Conservation (phyloP, 2,113 vertebrate species). For the Varanus komodoensis region DNA sequence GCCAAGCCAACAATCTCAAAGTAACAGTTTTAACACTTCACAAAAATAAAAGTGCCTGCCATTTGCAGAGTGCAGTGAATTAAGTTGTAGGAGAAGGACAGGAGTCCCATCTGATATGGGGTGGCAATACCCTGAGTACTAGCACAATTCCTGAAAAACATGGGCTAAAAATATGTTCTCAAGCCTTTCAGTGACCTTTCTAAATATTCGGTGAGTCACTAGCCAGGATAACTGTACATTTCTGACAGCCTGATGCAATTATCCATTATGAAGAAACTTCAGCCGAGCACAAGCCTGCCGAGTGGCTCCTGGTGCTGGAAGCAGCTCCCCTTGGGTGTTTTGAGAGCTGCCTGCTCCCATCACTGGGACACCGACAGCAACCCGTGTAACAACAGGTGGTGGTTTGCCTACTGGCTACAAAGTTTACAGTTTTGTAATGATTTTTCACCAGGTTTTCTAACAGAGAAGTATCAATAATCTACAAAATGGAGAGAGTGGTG, state of each 20-base stretch:
- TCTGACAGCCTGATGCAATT: conserved; percentile 11
- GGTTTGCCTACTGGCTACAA: too few relatives aligned
- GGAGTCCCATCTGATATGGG: background rate
- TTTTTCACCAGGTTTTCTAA: too few relatives aligned
- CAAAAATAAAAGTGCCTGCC: background rate
- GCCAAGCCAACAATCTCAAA: background rate
- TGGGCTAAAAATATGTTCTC: background rate
- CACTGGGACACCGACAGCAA: background rate
- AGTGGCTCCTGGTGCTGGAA: too few relatives aligned
- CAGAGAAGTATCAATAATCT: too few relatives aligned
- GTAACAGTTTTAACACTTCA: background rate
- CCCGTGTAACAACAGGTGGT: too few relatives aligned
- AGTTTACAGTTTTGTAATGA: too few relatives aligned
- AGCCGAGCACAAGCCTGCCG: background rate
- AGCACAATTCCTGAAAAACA: background rate
- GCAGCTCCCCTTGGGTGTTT: background rate
- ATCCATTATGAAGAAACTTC: conserved; percentile 5
- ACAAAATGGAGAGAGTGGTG: too few relatives aligned
- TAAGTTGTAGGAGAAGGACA: background rate
- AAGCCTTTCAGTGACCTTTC: background rate
- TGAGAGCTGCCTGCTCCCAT: background rate
- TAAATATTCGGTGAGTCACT: rapidly evolving
- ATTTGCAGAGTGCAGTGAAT: background rate
- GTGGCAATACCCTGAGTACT: background rate
- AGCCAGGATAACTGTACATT: background rate